Evolutionary conservation across 1,140 invertebrate genomes (phyloP).

Genomic region (Theocolax elegans): DNA sequence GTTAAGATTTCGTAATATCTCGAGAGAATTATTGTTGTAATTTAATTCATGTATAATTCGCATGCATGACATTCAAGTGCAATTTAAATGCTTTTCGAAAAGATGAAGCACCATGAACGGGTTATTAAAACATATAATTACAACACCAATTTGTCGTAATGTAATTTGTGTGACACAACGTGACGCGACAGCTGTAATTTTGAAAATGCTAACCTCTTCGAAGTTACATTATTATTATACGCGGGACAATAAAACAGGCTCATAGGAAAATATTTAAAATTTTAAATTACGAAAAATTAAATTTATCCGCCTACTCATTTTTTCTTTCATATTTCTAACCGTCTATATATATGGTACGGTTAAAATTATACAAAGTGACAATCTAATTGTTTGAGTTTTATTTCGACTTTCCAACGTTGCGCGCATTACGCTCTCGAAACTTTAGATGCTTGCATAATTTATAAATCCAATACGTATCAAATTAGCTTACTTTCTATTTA

Average conservation of each 20-base stretch:
- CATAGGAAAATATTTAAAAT: too few relatives aligned
- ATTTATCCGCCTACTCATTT: too few relatives aligned
- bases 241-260: neutral
- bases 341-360: too few relatives aligned
- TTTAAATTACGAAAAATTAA: too few relatives aligned
- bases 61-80: neutral
- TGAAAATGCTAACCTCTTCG: neutral
- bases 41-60: constrained; percentile 27
- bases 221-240: neutral
- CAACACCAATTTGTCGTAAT: constrained; percentile 26
- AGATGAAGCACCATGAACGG: neutral
- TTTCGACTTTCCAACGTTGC: too few relatives aligned
- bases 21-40: constrained; percentile 10
- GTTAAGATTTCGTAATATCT: constrained; percentile 14
- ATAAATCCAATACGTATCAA: too few relatives aligned
- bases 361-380: too few relatives aligned
- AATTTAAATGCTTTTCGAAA: constrained; percentile 19
- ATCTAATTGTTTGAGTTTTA: too few relatives aligned
- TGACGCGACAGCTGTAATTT: constrained; percentile 15
- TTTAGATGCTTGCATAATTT: too few relatives aligned
- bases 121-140: constrained; percentile 36
- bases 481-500: too few relatives aligned
- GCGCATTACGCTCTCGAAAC: too few relatives aligned
- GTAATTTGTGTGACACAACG: constrained; percentile 30
- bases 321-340: too few relatives aligned